Base-by-base conservation (phyloP, 2,797 vertebrate genomes). In the Crax fasciolata region DNA sequence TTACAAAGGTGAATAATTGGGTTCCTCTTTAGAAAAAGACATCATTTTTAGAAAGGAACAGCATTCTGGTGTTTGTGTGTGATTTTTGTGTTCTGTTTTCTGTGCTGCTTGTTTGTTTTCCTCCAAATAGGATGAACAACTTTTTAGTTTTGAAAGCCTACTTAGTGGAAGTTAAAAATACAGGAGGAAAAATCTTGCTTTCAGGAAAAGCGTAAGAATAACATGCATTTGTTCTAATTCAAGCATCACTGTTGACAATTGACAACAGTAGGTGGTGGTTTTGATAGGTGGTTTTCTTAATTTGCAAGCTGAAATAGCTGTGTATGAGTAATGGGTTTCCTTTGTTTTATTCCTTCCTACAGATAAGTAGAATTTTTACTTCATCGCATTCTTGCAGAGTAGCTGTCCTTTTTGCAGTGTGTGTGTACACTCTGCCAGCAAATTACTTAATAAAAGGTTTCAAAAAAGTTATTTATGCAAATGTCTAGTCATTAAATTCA, bases 301-400 rank as follows among this genome's bases (percentile, higher is more conserved):
- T 89, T 80, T 74, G 15, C 23, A 27, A 43, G 5, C n/a, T 81
- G 49, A 68, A 91, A 52, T 38, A 77, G 27, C 24, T 57, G 4
- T 0, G 0, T 35, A 6, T 25, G 72, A 67, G 41, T 65, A 76
- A n/a, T 21, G 6, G 11, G 1, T 14, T 81, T 52, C 20, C 16
- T 61, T 75, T 84, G 9, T 58, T 85, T 10, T 73, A 25, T 21
- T 63, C 35, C 10, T 62, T 80, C 17, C 32, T 58, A 57, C 18
- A 49, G 10, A 52, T 57, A 28, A 48, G 24, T 76, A 71, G 59
- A 61, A 9, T 32, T 73, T 89, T 48, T 63, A 2, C 19, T 23
- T 21, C 43, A 35, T 49, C 11, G 23, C 7, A 1, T 43, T 58
- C 38, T 51, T 93, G 38, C 13, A 30, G 61, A 70, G 21, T 30